phyloP scores from a whole-genome alignment of 53 echinoderm and acorn worm species.

The Luidia sarsii region DNA sequence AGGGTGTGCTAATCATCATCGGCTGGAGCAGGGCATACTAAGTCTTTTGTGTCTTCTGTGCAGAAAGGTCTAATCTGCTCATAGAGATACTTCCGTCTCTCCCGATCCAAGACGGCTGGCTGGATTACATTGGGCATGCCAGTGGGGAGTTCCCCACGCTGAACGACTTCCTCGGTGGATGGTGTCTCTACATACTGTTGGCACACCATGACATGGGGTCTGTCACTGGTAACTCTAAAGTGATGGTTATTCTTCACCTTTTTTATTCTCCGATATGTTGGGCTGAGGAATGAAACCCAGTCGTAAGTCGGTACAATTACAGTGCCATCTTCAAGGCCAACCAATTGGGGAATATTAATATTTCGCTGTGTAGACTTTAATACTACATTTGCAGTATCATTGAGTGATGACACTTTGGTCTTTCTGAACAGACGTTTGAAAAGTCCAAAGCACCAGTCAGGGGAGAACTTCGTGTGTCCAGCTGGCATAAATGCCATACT shows the following conservation, averaged over 20 bases:
- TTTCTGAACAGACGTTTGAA: too few relatives aligned
- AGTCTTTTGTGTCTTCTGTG: slow-evolving; percentile 7
- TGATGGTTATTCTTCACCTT: too few relatives aligned
- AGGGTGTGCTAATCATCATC: background rate
- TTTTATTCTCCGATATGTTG: too few relatives aligned
- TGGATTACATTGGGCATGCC: slow-evolving; percentile 15
- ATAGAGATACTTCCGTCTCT: background rate
- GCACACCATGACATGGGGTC: too few relatives aligned
- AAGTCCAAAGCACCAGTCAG: slow-evolving; percentile 78
- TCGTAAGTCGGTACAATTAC: too few relatives aligned
- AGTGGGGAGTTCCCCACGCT: background rate
- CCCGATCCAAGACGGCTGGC: slow-evolving; percentile 8
- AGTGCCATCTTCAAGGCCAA: too few relatives aligned
- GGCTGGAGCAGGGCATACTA: background rate
- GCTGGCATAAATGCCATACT: slow-evolving; percentile 16
- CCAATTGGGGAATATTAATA: too few relatives aligned
- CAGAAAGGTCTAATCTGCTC: slow-evolving; percentile 2
- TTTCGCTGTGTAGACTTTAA: too few relatives aligned
- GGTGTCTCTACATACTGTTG: slow-evolving; percentile 1
- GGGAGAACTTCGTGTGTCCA: slow-evolving; percentile 69
- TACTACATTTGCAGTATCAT: too few relatives aligned
- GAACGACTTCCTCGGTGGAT: slow-evolving; percentile 26
- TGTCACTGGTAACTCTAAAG: too few relatives aligned
- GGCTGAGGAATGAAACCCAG: too few relatives aligned
- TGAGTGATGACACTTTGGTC: too few relatives aligned